These are phyloP conservation scores for Cariama cristata DNA, from an alignment of 2,113 vertebrate species.

Conservation along the genomic window DNA sequence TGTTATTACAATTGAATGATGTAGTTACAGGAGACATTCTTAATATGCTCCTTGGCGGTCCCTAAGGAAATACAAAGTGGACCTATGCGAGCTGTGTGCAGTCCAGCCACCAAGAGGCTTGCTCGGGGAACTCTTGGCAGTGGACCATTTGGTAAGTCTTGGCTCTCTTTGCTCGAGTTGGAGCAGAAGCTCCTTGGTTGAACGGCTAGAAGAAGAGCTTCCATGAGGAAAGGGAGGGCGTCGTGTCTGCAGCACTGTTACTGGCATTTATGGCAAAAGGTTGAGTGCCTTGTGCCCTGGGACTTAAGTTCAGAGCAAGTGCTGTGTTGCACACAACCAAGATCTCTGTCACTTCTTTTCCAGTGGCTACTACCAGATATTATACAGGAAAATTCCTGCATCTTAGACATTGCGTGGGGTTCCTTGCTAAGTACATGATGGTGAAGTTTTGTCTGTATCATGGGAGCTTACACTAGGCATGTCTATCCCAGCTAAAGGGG, in stretches of 20 bases:
- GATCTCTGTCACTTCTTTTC: neutral
- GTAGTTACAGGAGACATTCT: neutral
- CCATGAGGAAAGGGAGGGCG: accelerated
- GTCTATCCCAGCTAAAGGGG: neutral
- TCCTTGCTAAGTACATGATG: neutral
- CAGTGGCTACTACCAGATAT: neutral
- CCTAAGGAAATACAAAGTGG: neutral
- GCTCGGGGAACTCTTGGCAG: neutral
- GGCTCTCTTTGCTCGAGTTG: neutral
- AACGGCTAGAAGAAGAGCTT: neutral
- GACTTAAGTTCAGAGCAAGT: neutral
- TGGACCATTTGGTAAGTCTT: too few species aligned
- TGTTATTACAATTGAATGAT: neutral
- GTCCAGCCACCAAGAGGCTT: neutral
- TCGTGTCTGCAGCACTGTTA: neutral
- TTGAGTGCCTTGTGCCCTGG: neutral
- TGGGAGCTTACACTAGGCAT: neutral
- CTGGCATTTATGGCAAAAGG: neutral
- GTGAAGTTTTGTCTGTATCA: neutral
- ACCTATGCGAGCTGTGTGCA: neutral
- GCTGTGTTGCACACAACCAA: neutral
- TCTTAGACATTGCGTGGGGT: neutral
- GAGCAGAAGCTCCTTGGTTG: neutral
- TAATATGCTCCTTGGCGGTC: neutral
- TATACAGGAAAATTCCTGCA: neutral